Base-by-base conservation (phyloP, 2,888 invertebrate genomes). In the Pseudoips prasinana region DNA sequence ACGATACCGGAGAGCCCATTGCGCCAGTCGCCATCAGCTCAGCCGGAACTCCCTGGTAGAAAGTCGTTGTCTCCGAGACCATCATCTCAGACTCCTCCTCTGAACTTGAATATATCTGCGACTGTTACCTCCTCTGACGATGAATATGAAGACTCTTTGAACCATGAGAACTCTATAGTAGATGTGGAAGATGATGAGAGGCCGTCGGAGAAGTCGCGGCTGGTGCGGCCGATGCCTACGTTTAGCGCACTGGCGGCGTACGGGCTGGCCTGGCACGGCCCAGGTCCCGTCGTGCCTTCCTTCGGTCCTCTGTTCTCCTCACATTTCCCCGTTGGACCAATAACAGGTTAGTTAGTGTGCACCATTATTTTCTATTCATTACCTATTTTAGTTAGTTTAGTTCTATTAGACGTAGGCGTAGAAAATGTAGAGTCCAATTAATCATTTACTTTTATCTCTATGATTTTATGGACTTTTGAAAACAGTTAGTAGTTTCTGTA, bases 141-240 rank as follows among this genome's bases (percentile, higher is more conserved):
- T 30, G 92, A 92, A 36, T 92, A 92, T 40, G 91, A 91, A 63
- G 93, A 94, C 62, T 93, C 93, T 3, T 93, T 94, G 36, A 92
- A 92, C 41, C 92, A 90, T 30, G 90, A 89, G 47, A 92, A 92
- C 51, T 93, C 93, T 27, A 90, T 93, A 63, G 94, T 95, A 7
- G 95, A 95, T 68, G 95, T 95, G 7, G 95, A 95, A 72, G 95
- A 95, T 26, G 87, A 87, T 33, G 69, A 83, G 50, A 63, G 64
- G 37, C 67, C 73, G 23, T 57, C 61, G 45, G 22, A 67, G 58
- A 83, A 84, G 46, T 77, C 85, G 34, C 78, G 77, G 43, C 43
- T 85, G 59, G 94, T 95, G 42, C 77, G 94, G 55, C 94, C 94
- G 46, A 94, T 94, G 39, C 94, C 94, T 20, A n/a, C n/a, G 9